Base-by-base conservation (phyloP, 1,140 invertebrate genomes). In the Drosophila dunni region DNA sequence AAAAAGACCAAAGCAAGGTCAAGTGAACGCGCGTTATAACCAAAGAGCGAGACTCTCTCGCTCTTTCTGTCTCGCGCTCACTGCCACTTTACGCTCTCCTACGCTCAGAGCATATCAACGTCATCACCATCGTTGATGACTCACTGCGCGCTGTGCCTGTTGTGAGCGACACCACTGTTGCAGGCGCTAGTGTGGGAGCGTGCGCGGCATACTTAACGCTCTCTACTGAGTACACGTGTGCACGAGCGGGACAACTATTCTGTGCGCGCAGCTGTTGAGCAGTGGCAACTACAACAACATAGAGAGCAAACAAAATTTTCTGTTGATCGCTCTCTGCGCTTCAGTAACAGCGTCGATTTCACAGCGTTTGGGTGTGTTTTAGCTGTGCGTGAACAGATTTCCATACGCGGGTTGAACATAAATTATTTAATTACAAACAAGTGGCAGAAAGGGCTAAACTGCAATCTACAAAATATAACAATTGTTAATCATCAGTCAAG, bases 321-420 rank as follows among this genome's bases (percentile, higher is more conserved):
- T 33, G 44, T 70, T 69, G 69, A 13, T 57, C 57, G 71, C 71
- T 70, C 66, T 69, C 74, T 65, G 61, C 60, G 61, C 61, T 84
- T 29, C 78, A 84, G 57, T 84, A 51, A 76, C 69, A 58, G 74
- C 78, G 46, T 74, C 70, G 78, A 84, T 84, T 85, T 82, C 83
- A 82, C 74, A 88, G 83, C 76, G 83, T 80, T 91, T 91, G 84
- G 89, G 83, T 88, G 89, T 91, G 83, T 89, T 90, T 81, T 13
- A 9, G 61, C 60, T 54, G 60, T 33, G 54, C 50, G 71, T 74
- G 46, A 56, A n/a, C 51, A 45, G 63, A 63, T 74, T 74, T 69
- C 71, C 62, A 57, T 45, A 45, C 38, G 54, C 54, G 38, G 50
- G 51, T 20, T 54, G 24, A 62, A 48, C 24, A 29, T 6, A 29